Conservation (phyloP, 2,113 vertebrate genomes). For the Trematomus loennbergii region DNA sequence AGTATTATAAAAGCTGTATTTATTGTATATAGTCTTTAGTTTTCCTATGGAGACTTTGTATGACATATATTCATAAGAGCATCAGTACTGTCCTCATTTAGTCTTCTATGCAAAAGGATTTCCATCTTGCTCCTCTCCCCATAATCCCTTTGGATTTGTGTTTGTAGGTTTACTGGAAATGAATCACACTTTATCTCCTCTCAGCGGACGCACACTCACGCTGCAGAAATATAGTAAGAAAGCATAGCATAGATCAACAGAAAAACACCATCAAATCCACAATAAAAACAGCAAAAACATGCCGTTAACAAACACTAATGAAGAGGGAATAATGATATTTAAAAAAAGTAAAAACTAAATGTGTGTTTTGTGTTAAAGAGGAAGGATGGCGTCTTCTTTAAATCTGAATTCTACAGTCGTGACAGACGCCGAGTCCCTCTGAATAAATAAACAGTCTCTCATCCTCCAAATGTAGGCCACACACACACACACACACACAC, state of each 20-base stretch:
- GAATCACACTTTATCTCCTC: not conserved
- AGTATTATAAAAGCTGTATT: no score
- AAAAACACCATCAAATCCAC: not conserved
- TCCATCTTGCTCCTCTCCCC: not conserved
- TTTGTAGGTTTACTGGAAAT: not conserved
- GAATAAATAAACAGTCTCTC: slow-evolving; percentile 69
- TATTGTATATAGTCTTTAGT: no score
- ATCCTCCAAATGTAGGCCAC: slow-evolving; percentile 67
- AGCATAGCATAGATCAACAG: not conserved
- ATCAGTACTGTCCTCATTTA: not conserved
- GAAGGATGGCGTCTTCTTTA: not conserved
- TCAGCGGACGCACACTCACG: not conserved
- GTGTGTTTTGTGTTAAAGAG: not conserved
- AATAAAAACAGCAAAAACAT: no score
- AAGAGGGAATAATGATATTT: no score
- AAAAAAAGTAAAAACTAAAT: no score
- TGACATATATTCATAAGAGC: not conserved
- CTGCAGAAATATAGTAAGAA: not conserved
- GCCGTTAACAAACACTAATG: not conserved
- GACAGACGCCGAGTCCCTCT: slow-evolving; percentile 38
- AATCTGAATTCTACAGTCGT: slow-evolving; percentile 19
- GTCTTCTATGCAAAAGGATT: no score
- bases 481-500: slow-evolving; percentile 56
- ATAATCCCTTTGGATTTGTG: not conserved
- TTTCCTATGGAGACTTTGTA: no score